Evolutionary conservation across 2,797 vertebrate genomes (phyloP), one percentile per base, ranked within the genome.

Genomic region (Oceanodroma leucorhoa): DNA sequence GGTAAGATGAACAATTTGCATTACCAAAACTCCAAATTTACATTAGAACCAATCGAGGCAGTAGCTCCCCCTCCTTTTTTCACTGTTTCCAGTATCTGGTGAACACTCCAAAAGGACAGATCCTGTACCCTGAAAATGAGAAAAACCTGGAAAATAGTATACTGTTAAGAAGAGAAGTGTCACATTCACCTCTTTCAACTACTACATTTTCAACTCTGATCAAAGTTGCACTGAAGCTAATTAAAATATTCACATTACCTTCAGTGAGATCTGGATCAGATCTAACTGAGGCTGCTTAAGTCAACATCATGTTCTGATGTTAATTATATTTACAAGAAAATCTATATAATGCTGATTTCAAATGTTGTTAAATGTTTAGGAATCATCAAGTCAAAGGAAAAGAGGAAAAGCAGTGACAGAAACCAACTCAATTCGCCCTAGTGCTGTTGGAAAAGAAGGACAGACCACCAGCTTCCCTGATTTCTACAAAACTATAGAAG

Each of bases 271-370:
- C 78, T 89, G 89, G 27, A 89, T 78, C 61, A 83, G 45, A 51
- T 69, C 69, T 91, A 76, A 89, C 38, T 17, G 61, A 76, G 45
- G 43, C 87, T 90, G 54, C 67, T 89, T 22, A 78, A 92, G 83
- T 87, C 78, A 82, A 55, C 73, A 65, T 71, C 61, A 87, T 66
- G 72, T 92, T 92, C 83, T 45, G 32, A 64, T 76, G 71, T 65
- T 93, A 91, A 93, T 85, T 87, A 72, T 53, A 83, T 80, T 94
- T 91, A 81, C 34, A 90, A 73, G 72, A 67, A 83, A 80, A 79
- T 82, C 61, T 43, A 80, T 45, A 32, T 20, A 72, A 57, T 3
- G 2, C n/a, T 29, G 14, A 81, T 71, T 81, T 65, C 29, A 79
- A 86, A 60, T 26, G 53, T 36, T 48, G 26, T 38, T 66, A 94